Base-by-base conservation (phyloP, 2,888 invertebrate species). In the Heterodera filipjevi region DNA sequence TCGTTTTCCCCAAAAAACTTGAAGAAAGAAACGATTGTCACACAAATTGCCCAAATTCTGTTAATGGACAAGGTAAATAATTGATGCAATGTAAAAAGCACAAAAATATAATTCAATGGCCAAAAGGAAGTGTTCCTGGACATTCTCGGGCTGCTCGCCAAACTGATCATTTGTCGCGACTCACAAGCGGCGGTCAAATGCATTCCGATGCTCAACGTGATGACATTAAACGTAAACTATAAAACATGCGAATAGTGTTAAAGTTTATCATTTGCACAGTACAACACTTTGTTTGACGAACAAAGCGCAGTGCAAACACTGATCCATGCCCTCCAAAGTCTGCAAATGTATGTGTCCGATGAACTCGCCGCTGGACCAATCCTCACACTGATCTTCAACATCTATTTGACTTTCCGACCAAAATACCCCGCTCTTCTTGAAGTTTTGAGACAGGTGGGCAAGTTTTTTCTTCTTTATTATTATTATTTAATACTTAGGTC, bases 321-420 rank as follows among this genome's bases (percentile, higher is more conserved):
- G 68, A 66, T 81, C 30, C 77, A 81, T 75, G 59, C 72, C 27
- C 77, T 84, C 35, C 79, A 76, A 39, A 79, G 81, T 44, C 75
- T 84, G 32, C 85, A 84, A 75, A 80, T 83, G 22, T 81, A 85
- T 75, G 82, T 83, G 5, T 76, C 81, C n/a, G 85, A 84, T 53
- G 85, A 84, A 68, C 80, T 82, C 27, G 82, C 79, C 16, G 70
- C 77, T 5, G 85, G 85, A 0, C 85, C 85, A 3, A 76, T 85
- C 46, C 79, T 84, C 30, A 74, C 77, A 44, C 76, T 84, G 64
- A 76, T 81, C 19, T 84, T 83, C 80, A 79, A 76, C 59, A 78
- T 84, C 44, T 84, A 84, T 71, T 74, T 81, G 0, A 49, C 71
- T 5, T 78, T 84, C 16, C 74, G 84, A 6, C 85, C 84, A 10